Conservation (phyloP, 37 sponge, comb jelly and placozoan species). For the Axinella damicornis region DNA sequence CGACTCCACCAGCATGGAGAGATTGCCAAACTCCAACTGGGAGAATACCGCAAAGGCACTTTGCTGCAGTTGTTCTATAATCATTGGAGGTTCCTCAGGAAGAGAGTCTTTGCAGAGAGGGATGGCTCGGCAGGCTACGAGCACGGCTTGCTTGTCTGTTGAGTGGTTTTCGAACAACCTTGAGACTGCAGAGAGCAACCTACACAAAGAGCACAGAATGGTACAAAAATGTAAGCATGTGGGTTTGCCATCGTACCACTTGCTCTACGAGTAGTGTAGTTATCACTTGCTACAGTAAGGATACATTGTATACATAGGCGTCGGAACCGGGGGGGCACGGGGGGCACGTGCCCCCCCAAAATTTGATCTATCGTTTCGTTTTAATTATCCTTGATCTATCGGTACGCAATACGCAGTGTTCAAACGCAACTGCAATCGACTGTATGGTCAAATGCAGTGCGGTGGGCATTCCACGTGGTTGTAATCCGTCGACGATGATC, state of each 20-base stretch:
- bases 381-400: too few relatives aligned
- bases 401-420: too few relatives aligned
- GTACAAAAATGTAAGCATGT: too few relatives aligned
- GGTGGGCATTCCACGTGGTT: too few relatives aligned
- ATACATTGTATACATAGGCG: background rate
- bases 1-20: background rate
- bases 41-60: conserved; percentile 33
- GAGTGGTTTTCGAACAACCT: conserved; percentile 9
- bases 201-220: background rate
- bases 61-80: conserved; percentile 24
- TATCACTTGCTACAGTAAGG: too few relatives aligned
- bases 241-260: too few relatives aligned
- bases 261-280: too few relatives aligned
- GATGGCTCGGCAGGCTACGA: background rate
- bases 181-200: conserved; percentile 20
- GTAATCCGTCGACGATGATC: too few relatives aligned
- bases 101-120: conserved; percentile 7
- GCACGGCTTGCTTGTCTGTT: conserved; percentile 2
- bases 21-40: background rate
- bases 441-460: too few relatives aligned
- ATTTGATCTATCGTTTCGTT: too few relatives aligned
- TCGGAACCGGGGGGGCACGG: background rate
- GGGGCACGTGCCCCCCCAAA: too few relatives aligned
- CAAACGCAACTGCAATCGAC: too few relatives aligned
- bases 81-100: background rate